Conservation (phyloP, 2,113 vertebrate species). For the human region DNA sequence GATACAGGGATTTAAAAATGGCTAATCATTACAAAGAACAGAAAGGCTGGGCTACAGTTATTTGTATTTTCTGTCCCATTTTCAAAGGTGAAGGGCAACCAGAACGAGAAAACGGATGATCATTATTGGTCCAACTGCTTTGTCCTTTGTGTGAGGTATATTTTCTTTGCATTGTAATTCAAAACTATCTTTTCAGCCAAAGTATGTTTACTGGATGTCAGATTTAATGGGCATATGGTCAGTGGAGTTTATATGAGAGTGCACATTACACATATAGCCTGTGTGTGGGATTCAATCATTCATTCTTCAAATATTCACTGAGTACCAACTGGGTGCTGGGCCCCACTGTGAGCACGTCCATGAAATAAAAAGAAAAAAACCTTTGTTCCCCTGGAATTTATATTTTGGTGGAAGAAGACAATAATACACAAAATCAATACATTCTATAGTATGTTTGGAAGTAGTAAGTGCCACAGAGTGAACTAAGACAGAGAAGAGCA, state of each 20-base stretch:
- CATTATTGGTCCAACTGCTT: background rate
- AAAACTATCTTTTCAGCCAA: background rate
- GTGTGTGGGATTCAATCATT: background rate
- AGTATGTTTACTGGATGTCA: background rate
- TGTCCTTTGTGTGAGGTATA: background rate
- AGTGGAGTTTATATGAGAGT: background rate
- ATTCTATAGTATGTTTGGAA: background rate
- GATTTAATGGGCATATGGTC: background rate
- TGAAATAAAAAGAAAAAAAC: background rate
- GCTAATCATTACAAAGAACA: background rate
- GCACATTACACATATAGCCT: background rate
- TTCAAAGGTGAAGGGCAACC: constrained; percentile 20
- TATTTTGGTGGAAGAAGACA: background rate
- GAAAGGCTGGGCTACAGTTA: background rate
- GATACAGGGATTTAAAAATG: constrained; percentile 28
- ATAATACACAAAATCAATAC: background rate
- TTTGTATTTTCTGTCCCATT: background rate
- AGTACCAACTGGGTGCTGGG: background rate
- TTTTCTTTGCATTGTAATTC: constrained; percentile 3
- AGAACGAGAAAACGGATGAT: background rate
- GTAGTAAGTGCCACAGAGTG: background rate
- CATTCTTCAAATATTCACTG: constrained; percentile 25
- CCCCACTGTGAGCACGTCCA: background rate
- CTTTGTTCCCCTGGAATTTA: background rate
- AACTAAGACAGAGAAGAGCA: background rate